phyloP scores from a whole-genome alignment of 1,140 invertebrate species.

The Drosophila kanapiae region DNA sequence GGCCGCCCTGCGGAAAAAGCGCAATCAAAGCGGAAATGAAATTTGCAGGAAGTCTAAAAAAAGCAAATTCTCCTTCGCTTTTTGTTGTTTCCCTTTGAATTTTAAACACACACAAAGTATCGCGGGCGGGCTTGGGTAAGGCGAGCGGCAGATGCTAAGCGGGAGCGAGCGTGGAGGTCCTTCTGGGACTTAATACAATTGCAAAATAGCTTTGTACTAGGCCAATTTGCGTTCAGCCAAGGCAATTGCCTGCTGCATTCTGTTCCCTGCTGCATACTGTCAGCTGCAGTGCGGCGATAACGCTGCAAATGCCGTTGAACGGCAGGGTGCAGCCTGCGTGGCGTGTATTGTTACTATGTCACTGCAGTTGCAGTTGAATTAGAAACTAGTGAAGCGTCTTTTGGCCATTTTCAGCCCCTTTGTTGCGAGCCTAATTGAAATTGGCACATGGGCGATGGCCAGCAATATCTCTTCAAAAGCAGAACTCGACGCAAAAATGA shows the following conservation, averaged over 20 bases:
- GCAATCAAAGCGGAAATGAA: slow-evolving; percentile 84
- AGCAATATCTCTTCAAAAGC: not conserved
- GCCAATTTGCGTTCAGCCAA: slow-evolving; percentile 67
- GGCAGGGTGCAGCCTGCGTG: slow-evolving; percentile 6
- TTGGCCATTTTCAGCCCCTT: slow-evolving; percentile 9
- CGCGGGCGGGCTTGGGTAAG: slow-evolving; percentile 22
- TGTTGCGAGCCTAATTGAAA: slow-evolving; percentile 33
- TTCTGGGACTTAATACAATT: slow-evolving; percentile 72
- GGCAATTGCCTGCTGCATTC: slow-evolving; percentile 31
- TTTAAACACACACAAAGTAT: slow-evolving; percentile 38
- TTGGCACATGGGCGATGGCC: slow-evolving; percentile 13
- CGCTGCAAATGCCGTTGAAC: slow-evolving; percentile 10
- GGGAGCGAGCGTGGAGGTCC: slow-evolving; percentile 10
- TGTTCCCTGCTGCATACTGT: slow-evolving; percentile 37
- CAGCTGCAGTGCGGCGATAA: slow-evolving; percentile 69
- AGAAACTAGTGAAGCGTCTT: slow-evolving; percentile 44
- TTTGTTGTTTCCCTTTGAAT: slow-evolving; percentile 44
- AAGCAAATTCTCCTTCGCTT: slow-evolving; percentile 13
- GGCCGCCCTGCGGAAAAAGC: slow-evolving; percentile 70
- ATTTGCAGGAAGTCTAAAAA: slow-evolving; percentile 76
- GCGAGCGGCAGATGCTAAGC: slow-evolving; percentile 2
- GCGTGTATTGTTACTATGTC: slow-evolving; percentile 5
- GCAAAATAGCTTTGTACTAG: slow-evolving; percentile 68
- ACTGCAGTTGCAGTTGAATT: slow-evolving; percentile 53
- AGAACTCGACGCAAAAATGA: slow-evolving; percentile 1